These are phyloP conservation scores for Heteractis magnifica DNA, from an alignment of 92 coral and sea anemone species.

Conservation along the genomic window DNA sequence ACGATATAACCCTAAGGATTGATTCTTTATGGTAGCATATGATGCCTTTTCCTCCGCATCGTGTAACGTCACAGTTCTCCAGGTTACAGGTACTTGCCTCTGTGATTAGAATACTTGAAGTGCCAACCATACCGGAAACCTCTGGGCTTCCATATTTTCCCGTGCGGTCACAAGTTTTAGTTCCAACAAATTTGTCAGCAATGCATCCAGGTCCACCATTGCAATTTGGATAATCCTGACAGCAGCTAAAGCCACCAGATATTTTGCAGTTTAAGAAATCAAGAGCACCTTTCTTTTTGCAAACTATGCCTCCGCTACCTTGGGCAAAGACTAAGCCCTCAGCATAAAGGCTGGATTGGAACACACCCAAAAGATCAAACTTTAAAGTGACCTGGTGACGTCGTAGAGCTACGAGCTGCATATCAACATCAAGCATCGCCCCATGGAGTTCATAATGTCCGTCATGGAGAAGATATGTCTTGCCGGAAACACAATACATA, in stretches of 20 bases:
- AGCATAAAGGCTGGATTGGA: constrained; percentile 27
- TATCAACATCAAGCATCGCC: constrained; percentile 8
- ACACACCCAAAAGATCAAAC: not conserved
- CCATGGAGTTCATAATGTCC: constrained; percentile 45
- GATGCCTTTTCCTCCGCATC: constrained; percentile 56
- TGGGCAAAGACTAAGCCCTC: constrained; percentile 51
- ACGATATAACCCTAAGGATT: constrained; percentile 24
- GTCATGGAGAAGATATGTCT: constrained; percentile 49
- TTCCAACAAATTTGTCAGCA: constrained; percentile 30
- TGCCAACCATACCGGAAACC: constrained; percentile 48
- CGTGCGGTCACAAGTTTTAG: constrained; percentile 48
- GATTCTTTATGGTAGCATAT: constrained; percentile 41
- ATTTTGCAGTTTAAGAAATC: not conserved
- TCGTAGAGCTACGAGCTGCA: constrained; percentile 49
- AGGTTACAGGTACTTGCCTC: constrained; percentile 30
- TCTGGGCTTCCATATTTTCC: constrained; percentile 29
- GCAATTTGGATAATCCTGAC: constrained; percentile 78
- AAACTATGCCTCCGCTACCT: constrained; percentile 31
- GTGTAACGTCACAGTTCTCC: constrained; percentile 53
- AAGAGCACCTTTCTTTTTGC: constrained; percentile 1
- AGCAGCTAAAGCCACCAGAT: constrained; percentile 57
- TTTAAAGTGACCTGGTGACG: constrained; percentile 16
- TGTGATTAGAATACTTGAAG: constrained; percentile 32
- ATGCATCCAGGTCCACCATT: constrained; percentile 72
- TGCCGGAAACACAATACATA: not conserved